Percentiles rank a stretch among this genome's conserved stretches.
These are phyloP conservation scores for Podargus strigoides DNA, from an alignment of 2,797 vertebrate species.

Conservation along the genomic window DNA sequence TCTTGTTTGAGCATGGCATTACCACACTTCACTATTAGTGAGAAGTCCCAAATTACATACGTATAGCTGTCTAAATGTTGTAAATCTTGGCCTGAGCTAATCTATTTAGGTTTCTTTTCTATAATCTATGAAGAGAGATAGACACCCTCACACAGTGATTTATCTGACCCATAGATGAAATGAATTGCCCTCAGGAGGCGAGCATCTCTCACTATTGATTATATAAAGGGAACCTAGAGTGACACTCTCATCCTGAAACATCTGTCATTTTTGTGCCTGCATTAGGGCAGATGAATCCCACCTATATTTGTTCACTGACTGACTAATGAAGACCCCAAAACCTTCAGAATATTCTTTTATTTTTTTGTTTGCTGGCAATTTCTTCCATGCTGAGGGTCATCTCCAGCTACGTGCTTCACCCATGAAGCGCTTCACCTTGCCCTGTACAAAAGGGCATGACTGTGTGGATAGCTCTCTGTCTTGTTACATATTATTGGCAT, in stretches of 20 bases:
- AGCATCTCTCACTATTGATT: not conserved
- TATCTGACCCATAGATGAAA: not conserved
- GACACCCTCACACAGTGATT: not conserved
- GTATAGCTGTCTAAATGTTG: not conserved
- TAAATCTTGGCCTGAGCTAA: not conserved
- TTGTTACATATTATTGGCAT: not conserved
- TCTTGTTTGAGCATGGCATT: not conserved
- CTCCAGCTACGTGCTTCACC: not conserved
- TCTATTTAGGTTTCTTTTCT: not conserved
- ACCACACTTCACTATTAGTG: not conserved
- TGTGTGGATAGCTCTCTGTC: not conserved
- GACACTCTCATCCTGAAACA: not conserved
- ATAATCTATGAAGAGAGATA: not conserved
- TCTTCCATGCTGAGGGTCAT: not conserved
- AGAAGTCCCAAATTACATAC: not conserved
- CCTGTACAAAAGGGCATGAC: not conserved
- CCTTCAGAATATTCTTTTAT: not conserved
- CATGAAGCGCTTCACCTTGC: not conserved
- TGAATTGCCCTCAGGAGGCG: not conserved
- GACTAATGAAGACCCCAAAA: not conserved
- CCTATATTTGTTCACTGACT: not conserved
- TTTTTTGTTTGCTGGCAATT: not conserved
- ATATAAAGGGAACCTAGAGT: not conserved
- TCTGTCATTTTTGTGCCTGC: not conserved
- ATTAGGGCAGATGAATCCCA: not conserved